phyloP scores from a whole-genome alignment of 92 coral and sea anemone genomes.

The Galaxea fascicularis region DNA sequence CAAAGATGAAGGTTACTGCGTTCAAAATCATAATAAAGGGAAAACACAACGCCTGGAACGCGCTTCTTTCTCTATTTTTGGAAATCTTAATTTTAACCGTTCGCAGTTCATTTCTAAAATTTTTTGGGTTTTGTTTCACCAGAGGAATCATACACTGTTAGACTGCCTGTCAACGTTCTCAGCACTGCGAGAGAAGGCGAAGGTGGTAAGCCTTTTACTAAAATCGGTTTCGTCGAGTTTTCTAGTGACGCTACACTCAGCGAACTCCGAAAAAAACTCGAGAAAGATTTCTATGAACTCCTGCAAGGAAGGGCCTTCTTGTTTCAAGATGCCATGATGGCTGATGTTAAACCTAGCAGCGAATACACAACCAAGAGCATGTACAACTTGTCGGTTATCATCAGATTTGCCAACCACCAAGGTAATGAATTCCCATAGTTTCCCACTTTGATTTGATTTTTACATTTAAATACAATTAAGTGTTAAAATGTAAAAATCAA shows the following conservation, averaged over 20 bases:
- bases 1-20: too few species aligned
- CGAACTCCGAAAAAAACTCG: slow-evolving; percentile 45
- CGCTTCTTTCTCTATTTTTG: too few species aligned
- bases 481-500: too few species aligned
- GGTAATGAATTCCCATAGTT: not conserved
- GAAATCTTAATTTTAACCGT: too few species aligned
- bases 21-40: too few species aligned
- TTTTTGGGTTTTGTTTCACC: not conserved
- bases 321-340: slow-evolving; percentile 70
- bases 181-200: slow-evolving; percentile 47
- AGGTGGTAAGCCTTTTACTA: slow-evolving; percentile 54
- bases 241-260: slow-evolving; percentile 64
- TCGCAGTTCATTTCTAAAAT: not conserved
- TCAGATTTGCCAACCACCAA: slow-evolving; percentile 50
- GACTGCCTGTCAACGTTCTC: slow-evolving; percentile 78
- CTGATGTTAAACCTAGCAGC: slow-evolving; percentile 59
- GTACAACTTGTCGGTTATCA: slow-evolving; percentile 71
- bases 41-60: too few species aligned
- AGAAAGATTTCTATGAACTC: slow-evolving; percentile 25
- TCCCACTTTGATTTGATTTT: not conserved
- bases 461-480: too few species aligned
- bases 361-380: slow-evolving; percentile 57
- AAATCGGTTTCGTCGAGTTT: slow-evolving; percentile 76
- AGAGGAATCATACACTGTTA: slow-evolving; percentile 74
- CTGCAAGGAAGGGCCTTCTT: slow-evolving; percentile 49